These are phyloP conservation scores for Acanthosepion pharaonis DNA, from an alignment of 2,888 invertebrate species.

Conservation along the genomic window DNA sequence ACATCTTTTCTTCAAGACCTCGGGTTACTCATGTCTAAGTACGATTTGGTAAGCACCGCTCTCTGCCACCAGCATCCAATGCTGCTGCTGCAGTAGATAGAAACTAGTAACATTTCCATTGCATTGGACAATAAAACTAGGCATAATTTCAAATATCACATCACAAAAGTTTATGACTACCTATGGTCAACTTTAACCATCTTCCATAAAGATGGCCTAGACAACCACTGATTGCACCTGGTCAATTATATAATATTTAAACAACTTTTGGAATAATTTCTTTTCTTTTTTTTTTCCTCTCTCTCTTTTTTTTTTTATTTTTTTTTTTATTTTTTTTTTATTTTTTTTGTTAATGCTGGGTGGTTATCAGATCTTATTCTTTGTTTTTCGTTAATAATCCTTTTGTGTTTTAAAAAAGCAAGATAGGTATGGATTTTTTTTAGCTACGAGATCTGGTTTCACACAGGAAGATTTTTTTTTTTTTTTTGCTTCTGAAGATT, in stretches of 20 bases:
- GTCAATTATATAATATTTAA: constrained; percentile 38
- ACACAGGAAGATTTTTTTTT: constrained; percentile 18
- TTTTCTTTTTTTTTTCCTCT: not conserved
- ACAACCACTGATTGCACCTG: constrained; percentile 46
- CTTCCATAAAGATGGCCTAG: not conserved
- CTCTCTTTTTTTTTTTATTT: not conserved
- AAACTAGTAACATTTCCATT: constrained; percentile 42
- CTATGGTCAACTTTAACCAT: constrained; percentile 41
- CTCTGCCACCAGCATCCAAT: constrained; percentile 40
- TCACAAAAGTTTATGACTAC: constrained; percentile 45
- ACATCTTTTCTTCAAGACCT: not conserved
- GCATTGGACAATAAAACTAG: constrained; percentile 48
- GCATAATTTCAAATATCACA: constrained; percentile 45
- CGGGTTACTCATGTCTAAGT: constrained; percentile 38
- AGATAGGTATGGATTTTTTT: constrained; percentile 35
- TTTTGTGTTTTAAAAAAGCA: constrained; percentile 38
- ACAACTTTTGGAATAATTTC: constrained; percentile 38
- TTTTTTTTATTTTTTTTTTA: not conserved
- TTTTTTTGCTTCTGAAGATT: not conserved
- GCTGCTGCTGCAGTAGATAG: constrained; percentile 43
- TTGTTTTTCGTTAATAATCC: not conserved
- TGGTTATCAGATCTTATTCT: constrained; percentile 47
- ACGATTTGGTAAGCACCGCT: constrained; percentile 39
- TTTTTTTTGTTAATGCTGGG: constrained; percentile 36
- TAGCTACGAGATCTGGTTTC: constrained; percentile 46